Evolutionary conservation across 1,140 invertebrate species (phyloP), one percentile per base, ranked within the genome.

Genomic region (Drosophila auraria): DNA sequence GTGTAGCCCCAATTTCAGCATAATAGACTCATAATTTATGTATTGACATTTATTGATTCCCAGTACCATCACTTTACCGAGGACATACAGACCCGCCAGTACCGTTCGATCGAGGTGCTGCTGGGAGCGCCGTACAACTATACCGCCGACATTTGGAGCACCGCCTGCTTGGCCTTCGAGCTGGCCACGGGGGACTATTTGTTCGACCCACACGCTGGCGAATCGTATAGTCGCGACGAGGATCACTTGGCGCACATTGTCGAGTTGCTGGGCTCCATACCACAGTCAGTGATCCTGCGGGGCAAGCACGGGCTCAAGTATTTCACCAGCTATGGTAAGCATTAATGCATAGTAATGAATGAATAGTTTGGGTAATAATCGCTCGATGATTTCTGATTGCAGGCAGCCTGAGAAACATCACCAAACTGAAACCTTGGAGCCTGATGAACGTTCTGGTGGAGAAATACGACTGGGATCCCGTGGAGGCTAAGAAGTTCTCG

Each of bases 231-330:
- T 70, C 94, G 99, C 57, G 99, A 99, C 94, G 99, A 99, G 94
- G 99, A 99, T 94, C 99, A 99, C 93, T 94, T 99, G 78, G 99
- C 99, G 42, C 99, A 99, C 92, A 99, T 99, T 83, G 99, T 99
- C 65, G 99, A 99, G 94, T 94, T 99, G 40, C 94, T 99, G 42
- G 99, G 99, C 53, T 96, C 98, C 86, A 99, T 99, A 93, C 99
- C 99, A 20, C 91, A 90, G 42, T 92, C 89, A 49, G 87, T 93
- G 50, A 93, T 93, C 68, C 70, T 93, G 47, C 83, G 91, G 5
- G 92, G 92, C 38, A 93, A 93, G 47, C 89, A 93, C 60, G 92
- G 92, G 1, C 82, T 93, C 2, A 93, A 93, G 78, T 93, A 92
- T 68, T 93, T 93, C 49, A 93, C 86, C 14, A 93, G 91, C 74